These are phyloP conservation scores for Arnoldichthys spilopterus DNA, from an alignment of 2,797 vertebrate species.

Conservation along the genomic window DNA sequence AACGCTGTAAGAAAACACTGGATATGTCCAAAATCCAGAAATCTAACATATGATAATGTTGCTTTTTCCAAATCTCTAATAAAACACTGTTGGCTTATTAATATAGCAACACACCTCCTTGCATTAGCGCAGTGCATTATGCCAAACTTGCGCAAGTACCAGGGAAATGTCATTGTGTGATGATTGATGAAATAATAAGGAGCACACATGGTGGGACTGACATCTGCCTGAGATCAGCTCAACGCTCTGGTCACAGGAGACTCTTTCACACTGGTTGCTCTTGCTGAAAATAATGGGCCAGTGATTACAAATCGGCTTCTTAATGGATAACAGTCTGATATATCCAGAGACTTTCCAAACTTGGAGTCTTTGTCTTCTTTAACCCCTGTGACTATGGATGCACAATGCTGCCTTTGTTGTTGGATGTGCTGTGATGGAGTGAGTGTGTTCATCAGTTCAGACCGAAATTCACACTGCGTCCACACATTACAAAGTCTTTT, in stretches of 20 bases:
- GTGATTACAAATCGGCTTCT: background rate
- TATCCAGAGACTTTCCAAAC: background rate
- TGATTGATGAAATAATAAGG: background rate
- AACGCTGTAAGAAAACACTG: background rate
- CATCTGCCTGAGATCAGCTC: slow-evolving; percentile 18
- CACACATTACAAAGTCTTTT: too few relatives aligned
- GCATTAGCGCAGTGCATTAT: background rate
- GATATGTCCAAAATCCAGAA: slow-evolving; percentile 6
- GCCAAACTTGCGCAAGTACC: slow-evolving; percentile 8
- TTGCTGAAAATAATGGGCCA: background rate
- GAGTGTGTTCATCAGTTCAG: background rate
- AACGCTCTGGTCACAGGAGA: slow-evolving; percentile 4
- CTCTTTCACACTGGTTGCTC: background rate
- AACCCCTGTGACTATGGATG: background rate
- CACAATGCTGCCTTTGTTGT: background rate
- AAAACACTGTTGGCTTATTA: background rate
- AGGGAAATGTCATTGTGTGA: slow-evolving; percentile 20
- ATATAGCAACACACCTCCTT: background rate
- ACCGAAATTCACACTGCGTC: background rate
- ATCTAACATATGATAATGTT: background rate
- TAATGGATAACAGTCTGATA: background rate
- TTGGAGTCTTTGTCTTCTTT: background rate
- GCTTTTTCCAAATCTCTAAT: background rate
- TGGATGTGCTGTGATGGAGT: background rate
- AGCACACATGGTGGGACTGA: background rate